Conservation (phyloP, 2,888 invertebrate species). For the Thymelicus sylvestris region DNA sequence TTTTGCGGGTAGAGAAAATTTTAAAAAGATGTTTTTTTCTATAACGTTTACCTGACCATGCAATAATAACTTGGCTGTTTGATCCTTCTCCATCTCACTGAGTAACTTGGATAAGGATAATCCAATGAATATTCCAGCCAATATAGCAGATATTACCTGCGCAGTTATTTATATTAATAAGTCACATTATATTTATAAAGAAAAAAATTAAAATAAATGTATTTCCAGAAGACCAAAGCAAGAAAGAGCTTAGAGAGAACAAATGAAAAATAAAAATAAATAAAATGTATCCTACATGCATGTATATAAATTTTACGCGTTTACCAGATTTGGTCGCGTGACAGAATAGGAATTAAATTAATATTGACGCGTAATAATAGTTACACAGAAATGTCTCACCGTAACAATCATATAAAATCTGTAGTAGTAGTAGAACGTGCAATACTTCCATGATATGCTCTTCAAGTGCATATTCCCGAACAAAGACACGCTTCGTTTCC, state of each 20-base stretch:
- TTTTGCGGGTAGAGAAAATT: too few relatives aligned
- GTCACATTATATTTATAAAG: too few relatives aligned
- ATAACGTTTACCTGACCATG: constrained; percentile 52
- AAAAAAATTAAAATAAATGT: background rate
- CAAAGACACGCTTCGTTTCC: constrained; percentile 47
- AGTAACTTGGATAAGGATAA: constrained; percentile 55
- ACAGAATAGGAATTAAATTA: too few relatives aligned
- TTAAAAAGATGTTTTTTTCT: too few relatives aligned
- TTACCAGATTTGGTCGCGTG: too few relatives aligned
- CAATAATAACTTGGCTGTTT: constrained; percentile 46
- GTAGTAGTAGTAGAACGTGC: constrained; percentile 58
- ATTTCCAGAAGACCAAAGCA: too few relatives aligned
- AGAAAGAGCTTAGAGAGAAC: too few relatives aligned
- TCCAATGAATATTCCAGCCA: constrained; percentile 64
- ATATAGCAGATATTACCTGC: constrained; percentile 58
- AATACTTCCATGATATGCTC: constrained; percentile 59
- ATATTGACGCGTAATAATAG: too few relatives aligned
- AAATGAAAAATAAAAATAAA: too few relatives aligned
- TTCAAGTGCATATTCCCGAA: constrained; percentile 50
- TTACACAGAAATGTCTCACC: constrained; percentile 46
- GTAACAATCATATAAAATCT: constrained; percentile 56
- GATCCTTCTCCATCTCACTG: constrained; percentile 48
- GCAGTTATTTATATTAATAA: constrained; percentile 19
- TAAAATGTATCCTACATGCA: too few relatives aligned
- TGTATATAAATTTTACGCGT: too few relatives aligned